phyloP scores from a whole-genome alignment of 2,797 vertebrate genomes.

The Philypnodon macrostomus region DNA sequence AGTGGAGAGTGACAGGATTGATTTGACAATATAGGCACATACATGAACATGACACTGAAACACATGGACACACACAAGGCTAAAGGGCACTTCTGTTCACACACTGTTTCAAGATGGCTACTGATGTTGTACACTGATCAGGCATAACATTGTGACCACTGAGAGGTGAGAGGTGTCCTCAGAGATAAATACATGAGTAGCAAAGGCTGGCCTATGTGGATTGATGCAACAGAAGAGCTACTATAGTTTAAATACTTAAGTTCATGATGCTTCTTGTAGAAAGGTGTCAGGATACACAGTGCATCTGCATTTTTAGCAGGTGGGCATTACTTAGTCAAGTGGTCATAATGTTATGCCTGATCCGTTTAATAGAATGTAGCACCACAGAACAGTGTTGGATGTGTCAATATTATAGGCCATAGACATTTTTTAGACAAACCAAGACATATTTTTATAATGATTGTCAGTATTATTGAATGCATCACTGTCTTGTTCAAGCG shows the following conservation, averaged over 20 bases:
- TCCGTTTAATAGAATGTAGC: no score
- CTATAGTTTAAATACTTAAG: no score
- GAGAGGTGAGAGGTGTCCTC: no score
- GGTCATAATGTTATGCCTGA: no score
- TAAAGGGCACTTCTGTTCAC: conserved; percentile 20
- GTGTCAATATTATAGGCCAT: background rate
- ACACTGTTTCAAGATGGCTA: conserved; percentile 3
- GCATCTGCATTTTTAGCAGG: no score
- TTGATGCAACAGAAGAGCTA: no score
- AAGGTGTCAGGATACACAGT: no score
- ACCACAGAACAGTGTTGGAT: background rate
- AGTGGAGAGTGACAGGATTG: background rate
- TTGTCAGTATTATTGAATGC: conserved; percentile 8
- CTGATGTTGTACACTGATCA: background rate
- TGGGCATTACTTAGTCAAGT: no score
- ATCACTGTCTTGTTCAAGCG: background rate
- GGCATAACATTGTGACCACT: no score
- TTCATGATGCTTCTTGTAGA: no score
- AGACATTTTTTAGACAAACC: background rate
- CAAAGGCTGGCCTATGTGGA: no score
- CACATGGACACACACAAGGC: background rate
- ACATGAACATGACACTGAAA: conserved; percentile 11
- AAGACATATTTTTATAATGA: conserved; percentile 4
- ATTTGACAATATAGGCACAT: conserved; percentile 33
- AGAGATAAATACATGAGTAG: no score